Percentiles rank a stretch among this genome's conserved stretches.
phyloP scores from a whole-genome alignment of 2,113 vertebrate species.

The Chaenogobius annularis region DNA sequence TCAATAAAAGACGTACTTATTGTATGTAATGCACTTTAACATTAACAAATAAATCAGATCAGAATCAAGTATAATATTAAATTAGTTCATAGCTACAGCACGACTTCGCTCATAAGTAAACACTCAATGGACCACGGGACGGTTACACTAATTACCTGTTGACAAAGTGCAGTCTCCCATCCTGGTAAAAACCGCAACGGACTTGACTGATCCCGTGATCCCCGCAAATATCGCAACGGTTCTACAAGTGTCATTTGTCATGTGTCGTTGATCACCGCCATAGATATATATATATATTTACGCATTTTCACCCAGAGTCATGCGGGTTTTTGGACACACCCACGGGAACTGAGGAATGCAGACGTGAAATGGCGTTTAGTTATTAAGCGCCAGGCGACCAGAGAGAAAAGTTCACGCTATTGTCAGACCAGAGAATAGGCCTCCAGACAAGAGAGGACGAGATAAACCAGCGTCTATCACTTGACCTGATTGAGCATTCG shows the following conservation, averaged over 20 bases:
- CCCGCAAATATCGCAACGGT: background rate
- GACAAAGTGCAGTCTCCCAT: background rate
- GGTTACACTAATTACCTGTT: background rate
- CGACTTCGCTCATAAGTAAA: constrained; percentile 1
- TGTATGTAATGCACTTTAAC: no score
- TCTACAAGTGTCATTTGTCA: background rate
- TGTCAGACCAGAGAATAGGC: background rate
- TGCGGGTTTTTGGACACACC: background rate
- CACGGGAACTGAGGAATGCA: background rate
- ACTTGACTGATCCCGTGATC: background rate
- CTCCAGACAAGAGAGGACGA: background rate
- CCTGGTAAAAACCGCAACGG: background rate
- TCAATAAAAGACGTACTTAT: no score
- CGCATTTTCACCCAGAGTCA: background rate
- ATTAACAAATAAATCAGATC: no score
- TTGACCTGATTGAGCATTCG: no score
- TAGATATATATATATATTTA: no score
- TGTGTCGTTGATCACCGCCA: no score
- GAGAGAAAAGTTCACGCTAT: background rate
- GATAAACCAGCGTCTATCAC: no score
- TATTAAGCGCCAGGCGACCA: background rate
- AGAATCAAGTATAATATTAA: no score
- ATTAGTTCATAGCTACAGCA: no score
- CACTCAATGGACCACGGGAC: background rate
- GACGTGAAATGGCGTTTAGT: background rate